Base-by-base conservation (phyloP, 2,113 vertebrate species). In the Malurus cyaneus region DNA sequence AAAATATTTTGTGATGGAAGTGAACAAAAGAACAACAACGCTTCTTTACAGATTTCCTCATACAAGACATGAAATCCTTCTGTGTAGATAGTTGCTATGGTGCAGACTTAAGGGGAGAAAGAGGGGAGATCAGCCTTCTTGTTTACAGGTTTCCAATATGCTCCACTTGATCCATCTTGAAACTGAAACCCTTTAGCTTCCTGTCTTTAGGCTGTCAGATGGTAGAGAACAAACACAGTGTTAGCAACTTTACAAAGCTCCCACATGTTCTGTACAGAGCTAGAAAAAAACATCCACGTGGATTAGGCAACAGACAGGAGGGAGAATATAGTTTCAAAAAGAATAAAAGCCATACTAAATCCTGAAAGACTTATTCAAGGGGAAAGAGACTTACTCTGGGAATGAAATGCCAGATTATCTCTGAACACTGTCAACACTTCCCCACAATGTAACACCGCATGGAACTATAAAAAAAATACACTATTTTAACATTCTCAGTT, bases 81-180 rank as follows among this genome's bases (percentile, higher is more conserved):
- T 62, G 23, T 54, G 61, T 19, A 86, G 92, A 95, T 83, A 93
- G 89, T 95, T 94, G 82, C 95, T 95, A 95, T 86, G 93, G 92
- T 92, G 41, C 76, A 94, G 87, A 86, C 89, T 83, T 89, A 70
- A 83, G 49, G 41, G 31, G 47, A 36, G 71, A 76, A 90, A 77
- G 67, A 87, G 26, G 42, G 32, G 71, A 91, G 73, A 91, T 93
- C 74, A 88, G 47, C 77, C 82, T 86, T 83, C 92, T 94, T 93
- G 54, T 89, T 96, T 96, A 96, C 85, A 90, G 71, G 92, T 89
- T 95, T 96, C 89, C 87, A 94, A 24, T 86, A 80, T 73, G 52
- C 64, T 95, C 89, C 79, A 92, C 82, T 93, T 90, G 93, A 95
- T 94, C 94, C 89, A 95, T 71, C 85, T 90, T 83, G 92, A 96